Percentiles rank a stretch among this genome's conserved stretches.
These are phyloP conservation scores for Parnassius smintheus DNA, from an alignment of 2,888 invertebrate genomes.

Conservation along the genomic window DNA sequence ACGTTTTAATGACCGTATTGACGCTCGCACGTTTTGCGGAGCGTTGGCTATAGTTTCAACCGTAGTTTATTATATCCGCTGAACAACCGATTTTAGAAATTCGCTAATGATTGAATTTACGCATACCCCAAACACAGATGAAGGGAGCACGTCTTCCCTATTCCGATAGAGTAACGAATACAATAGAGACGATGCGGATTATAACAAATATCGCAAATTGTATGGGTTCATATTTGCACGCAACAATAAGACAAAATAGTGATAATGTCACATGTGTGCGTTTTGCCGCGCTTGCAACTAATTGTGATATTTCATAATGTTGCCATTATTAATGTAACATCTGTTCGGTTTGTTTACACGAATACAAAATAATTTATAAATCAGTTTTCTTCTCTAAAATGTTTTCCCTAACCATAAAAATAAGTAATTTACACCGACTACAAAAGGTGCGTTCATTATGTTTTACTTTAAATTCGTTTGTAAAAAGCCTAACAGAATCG, in stretches of 20 bases:
- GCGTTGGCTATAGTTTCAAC: constrained; percentile 27
- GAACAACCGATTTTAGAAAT: constrained; percentile 38
- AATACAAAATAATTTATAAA: constrained; percentile 17
- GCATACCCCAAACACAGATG: constrained; percentile 47
- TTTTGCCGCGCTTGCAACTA: constrained; percentile 77
- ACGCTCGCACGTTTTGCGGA: constrained; percentile 39
- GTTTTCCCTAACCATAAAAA: constrained; percentile 11
- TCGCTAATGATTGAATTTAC: constrained; percentile 57
- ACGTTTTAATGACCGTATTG: constrained; percentile 57
- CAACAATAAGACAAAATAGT: constrained; percentile 78
- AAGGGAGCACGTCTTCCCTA: constrained; percentile 49
- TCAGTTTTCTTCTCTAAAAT: constrained; percentile 8
- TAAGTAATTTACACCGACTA: constrained; percentile 23
- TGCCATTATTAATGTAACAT: constrained; percentile 68
- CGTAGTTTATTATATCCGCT: constrained; percentile 20
- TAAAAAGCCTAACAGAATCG: constrained; percentile 24
- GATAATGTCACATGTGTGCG: constrained; percentile 76
- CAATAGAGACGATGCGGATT: constrained; percentile 73
- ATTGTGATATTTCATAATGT: constrained; percentile 75
- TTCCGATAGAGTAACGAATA: constrained; percentile 55
- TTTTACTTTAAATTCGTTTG: constrained; percentile 19
- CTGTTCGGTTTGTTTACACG: constrained; percentile 45
- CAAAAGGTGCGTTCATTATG: constrained; percentile 24
- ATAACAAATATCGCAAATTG: constrained; percentile 78
- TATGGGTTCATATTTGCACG: constrained; percentile 75